phyloP scores from a whole-genome alignment of 2,113 vertebrate genomes.

The Microcebus jonahi region DNA sequence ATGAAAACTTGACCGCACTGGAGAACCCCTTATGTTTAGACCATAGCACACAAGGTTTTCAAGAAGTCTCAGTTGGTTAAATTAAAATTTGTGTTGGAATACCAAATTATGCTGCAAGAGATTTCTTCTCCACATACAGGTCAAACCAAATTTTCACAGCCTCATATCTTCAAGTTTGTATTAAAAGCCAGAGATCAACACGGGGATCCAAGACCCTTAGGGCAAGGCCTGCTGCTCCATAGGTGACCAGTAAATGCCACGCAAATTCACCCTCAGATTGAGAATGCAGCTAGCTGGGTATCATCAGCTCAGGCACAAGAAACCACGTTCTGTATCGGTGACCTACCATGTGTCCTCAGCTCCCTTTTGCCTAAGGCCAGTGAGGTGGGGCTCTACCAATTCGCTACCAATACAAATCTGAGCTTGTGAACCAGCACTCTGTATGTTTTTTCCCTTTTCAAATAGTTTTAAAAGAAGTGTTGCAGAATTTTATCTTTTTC shows the following conservation, averaged over 20 bases:
- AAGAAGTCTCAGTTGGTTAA: neutral
- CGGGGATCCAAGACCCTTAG: neutral
- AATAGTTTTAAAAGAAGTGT: conserved; percentile 16
- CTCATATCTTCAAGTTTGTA: neutral
- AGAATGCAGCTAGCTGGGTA: neutral
- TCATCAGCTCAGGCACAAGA: neutral
- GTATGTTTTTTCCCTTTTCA: neutral
- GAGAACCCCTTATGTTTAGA: neutral
- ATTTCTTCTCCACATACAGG: neutral
- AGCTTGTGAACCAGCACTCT: neutral
- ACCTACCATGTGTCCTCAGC: neutral
- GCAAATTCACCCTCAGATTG: neutral
- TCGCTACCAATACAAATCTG: neutral
- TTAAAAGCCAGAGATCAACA: neutral
- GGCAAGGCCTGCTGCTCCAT: neutral
- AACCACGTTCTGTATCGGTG: neutral
- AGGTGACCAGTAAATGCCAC: neutral
- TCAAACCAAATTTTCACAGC: neutral
- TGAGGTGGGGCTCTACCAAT: neutral
- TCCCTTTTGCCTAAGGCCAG: neutral
- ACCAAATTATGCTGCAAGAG: neutral
- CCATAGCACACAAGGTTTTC: neutral
- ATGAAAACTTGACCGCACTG: neutral
- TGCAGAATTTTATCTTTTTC: neutral
- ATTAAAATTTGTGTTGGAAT: neutral